Base-by-base conservation (phyloP, 2,888 invertebrate species). In the Cryptosula pallasiana region DNA sequence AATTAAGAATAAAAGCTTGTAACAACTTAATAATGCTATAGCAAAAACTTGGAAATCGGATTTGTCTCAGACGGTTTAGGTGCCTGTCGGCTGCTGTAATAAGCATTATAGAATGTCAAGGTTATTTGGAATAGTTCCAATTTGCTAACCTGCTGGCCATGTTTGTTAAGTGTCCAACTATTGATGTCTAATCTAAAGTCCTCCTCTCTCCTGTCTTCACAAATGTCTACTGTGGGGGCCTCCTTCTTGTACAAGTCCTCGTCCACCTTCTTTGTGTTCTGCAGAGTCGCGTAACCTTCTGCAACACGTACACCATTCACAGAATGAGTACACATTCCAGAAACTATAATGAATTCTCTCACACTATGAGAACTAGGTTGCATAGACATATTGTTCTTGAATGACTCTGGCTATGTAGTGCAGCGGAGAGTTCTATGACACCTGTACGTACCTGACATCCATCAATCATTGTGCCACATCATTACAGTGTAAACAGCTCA, bases 201-300 rank as follows among this genome's bases (percentile, higher is more conserved):
- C n/a, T 63, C 63, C 32, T 63, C 63, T 32, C 63, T 63, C 63
- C 63, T 63, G 63, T 63, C 63, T 32, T 63, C 63, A 32, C 13
- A 3, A n/a, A 63, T 63, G 34, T 63, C 63, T 3, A 63, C 63
- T 27, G 63, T 63, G 13, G 63, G 63, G 2, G 63, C 63, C 32
- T 63, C 63, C 32, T 20, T 63, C 32, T 63, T 63, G 63, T 63
- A 63, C 34, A 63, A 32, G n/a, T 63, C 27, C 32, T 63, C 32
- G 27, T 63, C 63, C 2, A 63, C 63, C n/a, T 32, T 63, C 32
- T 63, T 63, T 13, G 27, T 27, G n/a, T 63, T 63, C n/a, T 63
- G 63, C 2, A 63, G 63, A 25, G 63, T 29, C 3, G 20, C 27
- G 63, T 63, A 63, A 25, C 63, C 63, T 16, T 16, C 63, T 63